Evolutionary conservation across 2,797 vertebrate genomes (phyloP).

Genomic region (Gadopsis bispinosus): DNA sequence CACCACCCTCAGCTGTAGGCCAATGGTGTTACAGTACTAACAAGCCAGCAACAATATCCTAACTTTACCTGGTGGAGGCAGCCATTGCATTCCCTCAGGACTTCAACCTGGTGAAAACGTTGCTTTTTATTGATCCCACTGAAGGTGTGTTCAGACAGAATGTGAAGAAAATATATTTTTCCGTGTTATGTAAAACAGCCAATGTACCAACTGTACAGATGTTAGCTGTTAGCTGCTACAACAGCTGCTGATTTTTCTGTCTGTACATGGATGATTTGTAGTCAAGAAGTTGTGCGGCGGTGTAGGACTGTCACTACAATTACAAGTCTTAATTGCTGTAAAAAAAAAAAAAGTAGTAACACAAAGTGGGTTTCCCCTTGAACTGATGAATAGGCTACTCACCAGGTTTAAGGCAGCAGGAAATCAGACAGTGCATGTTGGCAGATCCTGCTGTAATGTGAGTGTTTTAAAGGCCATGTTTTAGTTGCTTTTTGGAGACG

Average conservation of each 20-base stretch:
- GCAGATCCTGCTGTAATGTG: neutral
- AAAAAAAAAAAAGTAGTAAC: too few species aligned
- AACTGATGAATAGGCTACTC: neutral
- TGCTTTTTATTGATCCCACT: too few species aligned
- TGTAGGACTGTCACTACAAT: too few species aligned
- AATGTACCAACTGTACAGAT: neutral
- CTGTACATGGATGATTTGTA: too few species aligned
- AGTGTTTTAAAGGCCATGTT: neutral
- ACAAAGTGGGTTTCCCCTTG: neutral
- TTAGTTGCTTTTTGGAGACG: neutral
- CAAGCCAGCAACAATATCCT: neutral
- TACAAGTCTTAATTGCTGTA: too few species aligned
- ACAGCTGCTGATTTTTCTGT: neutral
- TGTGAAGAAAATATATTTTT: too few species aligned
- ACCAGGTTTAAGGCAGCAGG: neutral
- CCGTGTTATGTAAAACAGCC: too few species aligned
- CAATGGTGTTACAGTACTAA: neutral
- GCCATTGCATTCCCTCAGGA: neutral
- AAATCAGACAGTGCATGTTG: neutral
- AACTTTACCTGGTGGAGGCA: neutral
- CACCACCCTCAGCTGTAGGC: neutral
- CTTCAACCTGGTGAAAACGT: neutral
- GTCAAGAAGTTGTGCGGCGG: too few species aligned
- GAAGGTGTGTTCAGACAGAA: too few species aligned
- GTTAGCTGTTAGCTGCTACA: too few species aligned